Base-by-base conservation (phyloP, 2,113 vertebrate species). In the Talpa occidentalis region DNA sequence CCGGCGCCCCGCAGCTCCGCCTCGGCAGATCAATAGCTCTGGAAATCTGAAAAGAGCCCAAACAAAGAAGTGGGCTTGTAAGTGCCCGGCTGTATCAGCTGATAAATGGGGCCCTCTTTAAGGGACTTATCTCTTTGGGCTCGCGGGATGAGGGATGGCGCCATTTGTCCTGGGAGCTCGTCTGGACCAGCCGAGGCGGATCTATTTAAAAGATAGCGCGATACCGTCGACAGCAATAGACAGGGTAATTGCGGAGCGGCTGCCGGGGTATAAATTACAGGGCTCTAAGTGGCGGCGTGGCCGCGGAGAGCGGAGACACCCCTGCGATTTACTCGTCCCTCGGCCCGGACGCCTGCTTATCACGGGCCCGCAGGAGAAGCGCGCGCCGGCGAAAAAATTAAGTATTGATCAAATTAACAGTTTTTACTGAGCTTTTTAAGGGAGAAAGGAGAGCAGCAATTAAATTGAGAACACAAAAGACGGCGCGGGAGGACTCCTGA, bases 321-420 rank as follows among this genome's bases (percentile, higher is more conserved):
- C 99, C 99, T 44, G 99, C 99, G 99, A 99, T 99, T 98, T 98
- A 98, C 98, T 97, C 98, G 98, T 98, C 98, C 98, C 96, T 94
- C 98, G 98, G 98, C 98, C 98, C 98, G 97, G 97, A 98, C 97
- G 98, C 98, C 98, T 97, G 98, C 99, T 99, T 99, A 99, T 99
- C 99, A 99, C 99, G 97, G 98, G 98, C 99, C 98, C 98, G 98
- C 99, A 99, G 99, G 99, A 99, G 98, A 99, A 99, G 99, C 99
- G 98, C 98, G 97, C 98, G 98, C 98, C 92, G 97, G 98, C 98
- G 99, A 99, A 99, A 99, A 99, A 99, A 99, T 99, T 99, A 99
- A 99, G 99, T 99, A 99, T 99, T 99, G 99, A 99, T 99, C 99
- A 99, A 99, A 99, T 99, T 99, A 99, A 99, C 99, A 99, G 99